Base-by-base conservation (phyloP, 2,888 invertebrate genomes). In the Rhopalosiphum nymphaeae region DNA sequence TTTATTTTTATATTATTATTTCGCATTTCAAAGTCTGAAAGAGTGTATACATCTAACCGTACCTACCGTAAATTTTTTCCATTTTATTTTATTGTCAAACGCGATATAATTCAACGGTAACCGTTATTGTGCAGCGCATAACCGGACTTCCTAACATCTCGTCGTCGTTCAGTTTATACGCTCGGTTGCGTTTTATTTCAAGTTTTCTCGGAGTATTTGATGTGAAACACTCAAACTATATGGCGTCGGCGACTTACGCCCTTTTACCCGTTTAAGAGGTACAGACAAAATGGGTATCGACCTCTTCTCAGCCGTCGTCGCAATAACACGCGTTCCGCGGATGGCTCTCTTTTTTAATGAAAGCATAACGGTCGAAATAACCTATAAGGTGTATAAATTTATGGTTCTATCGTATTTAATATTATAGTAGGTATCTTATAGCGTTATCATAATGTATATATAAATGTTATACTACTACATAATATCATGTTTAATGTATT, bases 221-320 rank as follows among this genome's bases (percentile, higher is more conserved):
- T 84, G 91, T 26, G 49, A 26, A 78, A 91, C 91, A 21, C 91
- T 84, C 78, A 26, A 91, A 56, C 53, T 26, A 36, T 53, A 44
- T 36, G n/a, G 10, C 29, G 21, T n/a, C 29, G 29, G 42, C 7
- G 57, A 89, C 89, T 89, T 89, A 42, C 78, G 78, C 26, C 89
- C 61, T 89, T 89, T 89, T 44, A 44, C 61, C 89, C 89, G 89
- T 61, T 90, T 61, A 90, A 90, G 46, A 90, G 57, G 61, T 46
- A 25, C 61, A 61, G 46, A 61, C 61, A 90, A 90, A 88, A 90
- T 25, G 36, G 89, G 16, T 49, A 46, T 87, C 46, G 44, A 87
- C 29, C 29, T 87, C 86, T 46, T 49, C 46, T 87, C 13, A 3
- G 46, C 44, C 86, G n/a, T 46, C 16, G 86, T 2, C 86, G 46